Base-by-base conservation (phyloP, 2,888 invertebrate species). In the Cosmia trapezina region DNA sequence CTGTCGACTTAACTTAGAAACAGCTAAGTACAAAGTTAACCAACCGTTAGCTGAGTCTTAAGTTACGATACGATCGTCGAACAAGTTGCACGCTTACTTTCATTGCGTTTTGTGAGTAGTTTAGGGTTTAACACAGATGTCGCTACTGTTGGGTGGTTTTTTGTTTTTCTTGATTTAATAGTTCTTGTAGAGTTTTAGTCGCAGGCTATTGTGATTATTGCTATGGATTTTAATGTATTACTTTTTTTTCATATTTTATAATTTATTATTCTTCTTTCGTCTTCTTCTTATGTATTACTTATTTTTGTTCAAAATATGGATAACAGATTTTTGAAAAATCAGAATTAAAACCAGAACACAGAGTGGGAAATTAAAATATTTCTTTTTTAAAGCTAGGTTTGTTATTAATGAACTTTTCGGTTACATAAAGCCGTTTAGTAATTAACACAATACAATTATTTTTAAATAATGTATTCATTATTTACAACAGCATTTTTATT, bases 61-160 rank as follows among this genome's bases (percentile, higher is more conserved):
- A 14, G 37, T 7, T 57, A 33, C 11, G 60, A 45, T 49, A 28
- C 49, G 19, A 56, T 0, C 7, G 37, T 43, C 0, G 5, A 33
- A n/a, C 17, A 33, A 28, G 45, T 65, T 59, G 11, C 4, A 4
- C 8, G 47, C 4, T 47, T 19, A 62, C 61, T 59, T 59, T 70
- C 62, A 12, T 41, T 54, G n/a, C 11, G 4, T 60, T 45, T 45
- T 17, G 45, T 66, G 8, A 49, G 43, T 49, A 28, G 64, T 66
- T 45, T 4, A 56, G 12, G 11, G 37, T 67, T 73, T 37, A 19
- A 9, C 45, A 68, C 3, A 81, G 81, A 81, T 84, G 81, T 51
- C 81, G 72, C 81, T 73, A 81, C 28, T 56, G 19, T 43, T 53
- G 6, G 5, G 6, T 7, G 0, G 11, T 2, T 70, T 49, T n/a